Percentiles rank a stretch among this genome's conserved stretches.
Conservation (phyloP, 2,797 vertebrate species). For the Chelonia mydas region DNA sequence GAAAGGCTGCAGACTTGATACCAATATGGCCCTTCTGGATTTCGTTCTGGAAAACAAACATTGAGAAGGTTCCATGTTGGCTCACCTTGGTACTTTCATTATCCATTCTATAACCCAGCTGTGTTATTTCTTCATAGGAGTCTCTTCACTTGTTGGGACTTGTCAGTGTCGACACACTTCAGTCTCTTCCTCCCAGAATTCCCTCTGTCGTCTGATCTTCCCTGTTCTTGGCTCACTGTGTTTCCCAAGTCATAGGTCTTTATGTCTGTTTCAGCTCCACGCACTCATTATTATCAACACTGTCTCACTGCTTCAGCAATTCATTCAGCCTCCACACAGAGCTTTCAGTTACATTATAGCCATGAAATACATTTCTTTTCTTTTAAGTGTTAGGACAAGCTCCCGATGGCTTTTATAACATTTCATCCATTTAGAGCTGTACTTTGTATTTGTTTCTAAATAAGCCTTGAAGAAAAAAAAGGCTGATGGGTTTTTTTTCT, state of each 20-base stretch:
- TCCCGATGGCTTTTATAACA: neutral
- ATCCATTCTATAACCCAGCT: neutral
- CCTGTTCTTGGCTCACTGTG: neutral
- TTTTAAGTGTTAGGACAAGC: neutral
- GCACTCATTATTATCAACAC: neutral
- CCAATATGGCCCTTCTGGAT: neutral
- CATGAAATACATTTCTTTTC: rapidly evolving
- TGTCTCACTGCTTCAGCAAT: neutral
- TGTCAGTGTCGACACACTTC: neutral
- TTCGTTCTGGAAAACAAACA: neutral
- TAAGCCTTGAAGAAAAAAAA: neutral
- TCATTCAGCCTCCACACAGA: neutral
- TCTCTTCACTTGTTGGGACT: neutral
- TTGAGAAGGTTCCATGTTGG: neutral
- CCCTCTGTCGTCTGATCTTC: neutral
- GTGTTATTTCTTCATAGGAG: neutral
- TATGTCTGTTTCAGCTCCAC: rapidly evolving
- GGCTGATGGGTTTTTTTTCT: neutral
- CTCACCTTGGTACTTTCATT: neutral
- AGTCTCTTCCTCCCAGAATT: neutral
- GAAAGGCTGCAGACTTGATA: neutral
- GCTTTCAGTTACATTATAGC: rapidly evolving
- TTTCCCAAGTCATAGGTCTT: neutral
- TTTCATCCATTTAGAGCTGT: neutral
- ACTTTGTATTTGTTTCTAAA: neutral